Evolutionary conservation across 2,797 vertebrate genomes (phyloP), one percentile per base, ranked within the genome.

Genomic region (Gadopsis marmoratus): DNA sequence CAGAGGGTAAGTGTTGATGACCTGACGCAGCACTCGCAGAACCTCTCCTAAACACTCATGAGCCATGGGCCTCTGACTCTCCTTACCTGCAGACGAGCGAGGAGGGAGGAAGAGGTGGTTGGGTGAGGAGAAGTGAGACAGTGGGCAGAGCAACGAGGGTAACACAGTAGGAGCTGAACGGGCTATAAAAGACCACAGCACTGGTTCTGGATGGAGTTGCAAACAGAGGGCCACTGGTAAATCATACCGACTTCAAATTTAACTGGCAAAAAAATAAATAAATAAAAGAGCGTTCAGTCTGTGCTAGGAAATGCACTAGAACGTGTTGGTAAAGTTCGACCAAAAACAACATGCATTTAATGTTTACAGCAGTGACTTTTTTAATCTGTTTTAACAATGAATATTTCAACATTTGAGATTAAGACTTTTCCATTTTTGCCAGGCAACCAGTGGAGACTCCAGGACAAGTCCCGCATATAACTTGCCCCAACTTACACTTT

Each of bases 31-130:
- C 74, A 98, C 91, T 1, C 98, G 95, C 19, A 99, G 93, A n/a
- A 97, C 96, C 81, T 99, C 98, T 0, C 97, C 97, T 82, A 99
- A 87, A 83, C 95, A 97, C 91, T 99, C 98, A 0, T 99, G 97
- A 51, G 98, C 98, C 83, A 97, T 29, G 0, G 96, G 96, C 31
- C 97, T 91, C 50, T 95, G 96, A 29, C 93, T 94, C 81, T 99
- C 97, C 37, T 96, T 94, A n/a, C 97, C 98, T 99, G 94, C n/a
- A 56, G 0, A 29, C 47, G 41, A 23, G 16, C 4, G 48, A 19
- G 9, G 47, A 6, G 12, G 37, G 55, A 51, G 12, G 58, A 63
- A n/a, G 48, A 60, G 0, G 26, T 19, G 21, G 17, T 16, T 21
- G 17, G 63, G 35, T 0, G 14, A 67, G 48, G 10, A 50, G 19